Evolutionary conservation across 2,888 invertebrate genomes (phyloP).

Genomic region (Phyllotreta striolata): DNA sequence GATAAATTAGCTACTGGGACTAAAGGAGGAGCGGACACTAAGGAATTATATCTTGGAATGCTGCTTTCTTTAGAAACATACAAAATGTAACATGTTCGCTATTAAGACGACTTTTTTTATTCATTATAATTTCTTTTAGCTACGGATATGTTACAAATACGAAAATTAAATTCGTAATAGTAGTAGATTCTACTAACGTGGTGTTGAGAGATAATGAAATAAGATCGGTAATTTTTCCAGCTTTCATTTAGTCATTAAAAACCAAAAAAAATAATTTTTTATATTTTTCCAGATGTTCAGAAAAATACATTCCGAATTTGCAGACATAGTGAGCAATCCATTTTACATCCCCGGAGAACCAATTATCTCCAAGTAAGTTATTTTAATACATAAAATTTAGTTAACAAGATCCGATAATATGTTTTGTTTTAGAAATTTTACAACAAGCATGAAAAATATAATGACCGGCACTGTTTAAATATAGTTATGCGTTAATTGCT

Average conservation of each 20-base stretch:
- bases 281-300: conserved; percentile 68
- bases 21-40: conserved; percentile 75
- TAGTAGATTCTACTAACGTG: conserved; percentile 89
- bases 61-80: conserved; percentile 95
- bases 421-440: conserved; percentile 69
- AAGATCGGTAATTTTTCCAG: conserved; percentile 79
- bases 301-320: conserved; percentile 89
- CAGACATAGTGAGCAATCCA: conserved; percentile 95
- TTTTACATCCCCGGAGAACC: conserved; percentile 94
- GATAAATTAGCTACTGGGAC: conserved; percentile 75
- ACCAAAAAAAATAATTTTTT: not conserved
- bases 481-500: not conserved
- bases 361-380: conserved; percentile 82
- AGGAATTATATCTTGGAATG: conserved; percentile 90
- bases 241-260: not conserved
- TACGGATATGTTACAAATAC: conserved; percentile 98
- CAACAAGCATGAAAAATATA: conserved; percentile 72
- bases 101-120: conserved; percentile 24
- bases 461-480: conserved; percentile 56
- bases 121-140: conserved; percentile 59
- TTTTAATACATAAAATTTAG: conserved; percentile 14
- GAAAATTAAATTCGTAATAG: conserved; percentile 91
- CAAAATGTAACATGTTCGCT: conserved; percentile 78
- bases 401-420: conserved; percentile 29
- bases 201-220: conserved; percentile 93